phyloP scores from a whole-genome alignment of 92 coral and sea anemone genomes.

The Umimayanthus kanabou region DNA sequence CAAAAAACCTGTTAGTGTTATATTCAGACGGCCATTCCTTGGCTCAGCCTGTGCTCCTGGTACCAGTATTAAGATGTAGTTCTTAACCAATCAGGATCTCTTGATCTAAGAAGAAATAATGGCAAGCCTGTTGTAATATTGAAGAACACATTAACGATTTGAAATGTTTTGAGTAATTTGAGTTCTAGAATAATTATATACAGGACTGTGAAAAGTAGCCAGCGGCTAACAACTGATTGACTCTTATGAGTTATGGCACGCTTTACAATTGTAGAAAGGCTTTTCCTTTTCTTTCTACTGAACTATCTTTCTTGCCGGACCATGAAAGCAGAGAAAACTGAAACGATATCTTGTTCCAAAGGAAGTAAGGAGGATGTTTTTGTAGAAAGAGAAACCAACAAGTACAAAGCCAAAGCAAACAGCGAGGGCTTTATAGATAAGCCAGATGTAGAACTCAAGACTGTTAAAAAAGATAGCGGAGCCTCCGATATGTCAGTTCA shows the following conservation, averaged over 20 bases:
- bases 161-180: neutral
- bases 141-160: neutral
- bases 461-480: neutral
- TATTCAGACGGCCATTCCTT: neutral
- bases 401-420: neutral
- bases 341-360: slow-evolving; percentile 19
- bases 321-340: neutral
- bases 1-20: slow-evolving; percentile 11
- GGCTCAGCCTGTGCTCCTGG: neutral
- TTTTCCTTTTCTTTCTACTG: neutral
- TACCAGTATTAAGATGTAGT: neutral
- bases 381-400: neutral
- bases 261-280: neutral
- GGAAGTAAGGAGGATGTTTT: neutral
- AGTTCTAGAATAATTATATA: neutral
- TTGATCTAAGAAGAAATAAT: neutral
- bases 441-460: neutral
- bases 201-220: neutral
- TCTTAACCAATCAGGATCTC: slow-evolving; percentile 10
- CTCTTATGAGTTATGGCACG: slow-evolving; percentile 12
- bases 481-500: neutral
- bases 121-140: neutral
- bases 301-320: neutral
- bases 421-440: neutral
- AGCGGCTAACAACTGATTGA: neutral